A percentile compares a stretch with the other conserved stretches of the same genome.
Conservation (phyloP, 2,113 vertebrate species). For the Bos indicus region DNA sequence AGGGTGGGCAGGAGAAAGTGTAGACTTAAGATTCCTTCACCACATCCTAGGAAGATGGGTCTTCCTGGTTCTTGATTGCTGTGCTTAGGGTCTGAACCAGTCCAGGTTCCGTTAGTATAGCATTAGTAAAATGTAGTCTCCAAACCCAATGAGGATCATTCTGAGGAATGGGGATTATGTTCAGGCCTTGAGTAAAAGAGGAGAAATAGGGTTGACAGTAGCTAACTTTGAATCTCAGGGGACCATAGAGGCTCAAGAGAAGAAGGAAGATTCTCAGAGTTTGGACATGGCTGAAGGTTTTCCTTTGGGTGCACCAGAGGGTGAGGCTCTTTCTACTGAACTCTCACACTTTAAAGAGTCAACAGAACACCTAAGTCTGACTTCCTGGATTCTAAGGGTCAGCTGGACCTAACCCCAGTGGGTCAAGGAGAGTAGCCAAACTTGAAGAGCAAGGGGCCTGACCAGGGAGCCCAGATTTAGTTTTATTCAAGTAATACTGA, state of each 20-base stretch:
- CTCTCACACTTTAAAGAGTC: not conserved
- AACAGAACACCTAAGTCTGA: not conserved
- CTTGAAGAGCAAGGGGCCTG: not conserved
- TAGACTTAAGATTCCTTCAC: not conserved
- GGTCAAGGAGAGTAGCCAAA: slow-evolving; percentile 3
- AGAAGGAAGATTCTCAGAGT: not conserved
- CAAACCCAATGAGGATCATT: not conserved
- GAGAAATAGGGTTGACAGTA: not conserved
- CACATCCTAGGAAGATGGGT: not conserved
- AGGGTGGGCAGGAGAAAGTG: not conserved
- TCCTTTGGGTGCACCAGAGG: not conserved
- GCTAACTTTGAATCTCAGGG: not conserved
- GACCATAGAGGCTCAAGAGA: not conserved
- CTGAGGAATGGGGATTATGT: not conserved
- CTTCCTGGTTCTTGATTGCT: not conserved
- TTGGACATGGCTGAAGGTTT: not conserved
- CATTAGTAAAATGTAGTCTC: not conserved
- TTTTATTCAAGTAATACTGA: not conserved
- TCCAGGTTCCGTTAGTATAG: not conserved
- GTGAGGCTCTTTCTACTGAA: not conserved
- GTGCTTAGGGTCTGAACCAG: not conserved
- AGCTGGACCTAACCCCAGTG: not conserved
- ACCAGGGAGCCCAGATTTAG: not conserved
- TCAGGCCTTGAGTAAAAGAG: not conserved
- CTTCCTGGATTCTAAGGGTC: not conserved